Evolutionary conservation across 2,888 invertebrate species (phyloP), one percentile per base, ranked within the genome.

Genomic region (Cephalotes varians): DNA sequence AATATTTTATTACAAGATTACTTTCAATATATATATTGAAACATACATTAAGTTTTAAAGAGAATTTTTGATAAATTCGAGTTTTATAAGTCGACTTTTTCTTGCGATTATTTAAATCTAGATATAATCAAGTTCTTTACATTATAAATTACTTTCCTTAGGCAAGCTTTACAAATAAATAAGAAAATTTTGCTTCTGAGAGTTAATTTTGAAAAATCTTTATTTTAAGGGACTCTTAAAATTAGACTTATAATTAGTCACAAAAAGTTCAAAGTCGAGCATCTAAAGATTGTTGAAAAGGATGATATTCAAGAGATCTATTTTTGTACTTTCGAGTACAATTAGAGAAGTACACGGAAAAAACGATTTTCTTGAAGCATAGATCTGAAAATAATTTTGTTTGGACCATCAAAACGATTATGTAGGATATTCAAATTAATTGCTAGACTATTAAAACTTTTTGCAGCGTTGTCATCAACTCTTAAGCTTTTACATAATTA

Each of bases 121-220:
- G 15, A 18, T 37, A 71, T 71, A 37, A 54, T 54, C 37, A 54
- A 71, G 51, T 69, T 51, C 18, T 71, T 71, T 54, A 71, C 1
- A 37, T 54, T 37, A 54, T 54, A 54, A 71, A 71, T 71, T 54
- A 37, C 10, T 15, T 37, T 54, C 28, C 18, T n/a, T 7, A 40
- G 10, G 12, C 54, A 40, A 72, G 40, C 28, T 72, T 40, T 18
- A 18, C n/a, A 58, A 40, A 56, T 40, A 56, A 40, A 72, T 56
- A 40, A 56, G 28, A 7, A 40, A 72, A 72, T 31, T n/a, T 40
- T n/a, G 15, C 56, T 40, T 12, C 4, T 37, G 1, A 25, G 1
- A 25, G 25, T 72, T 71, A 40, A 40, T 56, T 56, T 7, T 6
- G 7, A 40, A 40, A 28, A 12, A n/a, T 72, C 12, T 72, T 49